Evolutionary conservation across 2,888 invertebrate species (phyloP), one percentile per base, ranked within the genome.

Genomic region (Ferrisia virgata): DNA sequence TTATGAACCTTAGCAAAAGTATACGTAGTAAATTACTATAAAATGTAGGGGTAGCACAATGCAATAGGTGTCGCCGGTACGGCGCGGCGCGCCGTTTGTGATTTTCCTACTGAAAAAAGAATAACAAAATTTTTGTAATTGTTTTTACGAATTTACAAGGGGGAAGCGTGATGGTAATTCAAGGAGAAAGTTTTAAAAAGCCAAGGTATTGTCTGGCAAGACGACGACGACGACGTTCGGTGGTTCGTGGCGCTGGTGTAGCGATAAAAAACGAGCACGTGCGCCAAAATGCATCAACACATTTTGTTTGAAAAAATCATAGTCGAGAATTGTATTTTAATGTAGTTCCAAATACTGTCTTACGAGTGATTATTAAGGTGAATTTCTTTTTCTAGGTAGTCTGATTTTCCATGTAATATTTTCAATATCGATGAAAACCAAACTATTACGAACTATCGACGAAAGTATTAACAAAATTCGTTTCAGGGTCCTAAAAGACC

Each of bases 71-170:
- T 64, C 58, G 58, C 28, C 58, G 43, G 43, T 9, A 8, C 36
- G 36, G 8, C 40, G n/a, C 3, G 47, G 47, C 47, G 13, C 15
- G 18, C 18, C 47, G 47, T 64, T 64, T 64, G 28, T 64, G 58
- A 64, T 64, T 64, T 64, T 64, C 58, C 25, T 64, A 64, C 58
- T 47, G 18, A 18, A 64, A 64, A 64, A 64, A 64, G 58, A 64
- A 64, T 64, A 47, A 64, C 58, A 64, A 64, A 64, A 64, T 64
- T 43, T n/a, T 64, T 25, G 25, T 64, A 64, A 64, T 64, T 64
- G 58, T 64, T 64, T 47, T 47, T 47, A 47, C 15, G 3, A 25
- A 25, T 2, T 9, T 11, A 64, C 11, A 64, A 9, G 9, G 28
- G 28, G 28, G 28, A 25, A 64, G 9, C 47, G 18, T 64, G 58